Conservation (phyloP, 2,888 invertebrate genomes). For the Drosophila yooni region DNA sequence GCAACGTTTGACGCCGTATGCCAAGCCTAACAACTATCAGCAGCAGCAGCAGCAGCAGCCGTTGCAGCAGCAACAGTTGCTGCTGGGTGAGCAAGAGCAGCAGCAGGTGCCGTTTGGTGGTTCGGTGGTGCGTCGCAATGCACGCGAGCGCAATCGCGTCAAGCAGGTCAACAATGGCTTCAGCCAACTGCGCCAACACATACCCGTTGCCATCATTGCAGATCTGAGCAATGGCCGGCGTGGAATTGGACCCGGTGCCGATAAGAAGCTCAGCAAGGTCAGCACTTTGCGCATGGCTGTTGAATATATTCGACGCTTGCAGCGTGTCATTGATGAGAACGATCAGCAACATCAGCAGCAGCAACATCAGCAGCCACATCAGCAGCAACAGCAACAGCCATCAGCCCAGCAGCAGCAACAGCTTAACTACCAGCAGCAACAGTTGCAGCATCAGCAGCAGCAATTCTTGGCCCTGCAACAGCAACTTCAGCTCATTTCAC, state of each 20-base stretch:
- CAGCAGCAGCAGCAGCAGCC: slow-evolving; percentile 10
- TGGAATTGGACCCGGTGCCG: slow-evolving; percentile 88
- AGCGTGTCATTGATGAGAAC: slow-evolving; percentile 86
- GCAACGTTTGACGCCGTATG: slow-evolving; percentile 58
- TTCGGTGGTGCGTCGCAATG: slow-evolving; percentile 95
- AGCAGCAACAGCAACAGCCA: slow-evolving; percentile 37
- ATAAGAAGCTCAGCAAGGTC: slow-evolving; percentile 94
- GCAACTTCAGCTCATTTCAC: slow-evolving; percentile 57
- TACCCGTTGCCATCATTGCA: slow-evolving; percentile 92
- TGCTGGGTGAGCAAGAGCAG: slow-evolving; percentile 26
- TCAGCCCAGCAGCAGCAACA: slow-evolving; percentile 57
- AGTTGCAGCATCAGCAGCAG: slow-evolving; percentile 50
- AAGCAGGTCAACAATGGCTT: slow-evolving; percentile 98
- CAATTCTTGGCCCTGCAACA: slow-evolving; percentile 47
- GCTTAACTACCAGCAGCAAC: slow-evolving; percentile 40
- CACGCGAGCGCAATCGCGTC: slow-evolving; percentile 96
- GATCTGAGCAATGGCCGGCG: slow-evolving; percentile 89
- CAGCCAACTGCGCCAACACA: slow-evolving; percentile 94
- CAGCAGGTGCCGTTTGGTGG: slow-evolving; percentile 84
- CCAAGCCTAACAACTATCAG: slow-evolving; percentile 48
- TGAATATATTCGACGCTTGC: slow-evolving; percentile 94
- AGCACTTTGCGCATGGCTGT: slow-evolving; percentile 95
- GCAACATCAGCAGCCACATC: slow-evolving; percentile 20
- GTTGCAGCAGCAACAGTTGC: slow-evolving; percentile 22
- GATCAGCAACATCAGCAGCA: slow-evolving; percentile 55